phyloP scores from a whole-genome alignment of 2,888 invertebrate species.

The Rotaria magnacalcarata region DNA sequence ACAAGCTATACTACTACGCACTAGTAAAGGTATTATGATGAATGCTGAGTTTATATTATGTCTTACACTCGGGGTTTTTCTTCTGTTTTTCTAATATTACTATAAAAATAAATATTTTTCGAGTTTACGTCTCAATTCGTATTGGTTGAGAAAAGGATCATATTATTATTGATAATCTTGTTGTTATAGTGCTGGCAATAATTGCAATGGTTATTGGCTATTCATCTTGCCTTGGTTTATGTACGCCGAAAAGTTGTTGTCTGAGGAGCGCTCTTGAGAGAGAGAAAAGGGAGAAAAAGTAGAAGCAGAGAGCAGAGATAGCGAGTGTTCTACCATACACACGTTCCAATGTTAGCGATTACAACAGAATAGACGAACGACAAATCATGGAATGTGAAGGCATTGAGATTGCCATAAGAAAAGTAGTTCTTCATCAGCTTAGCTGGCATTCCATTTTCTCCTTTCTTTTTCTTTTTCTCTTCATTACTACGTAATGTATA shows the following conservation, averaged over 20 bases:
- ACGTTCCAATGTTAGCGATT: background rate
- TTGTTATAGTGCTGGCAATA: background rate
- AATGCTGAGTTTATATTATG: background rate
- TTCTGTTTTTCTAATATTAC: background rate
- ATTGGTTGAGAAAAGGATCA: background rate
- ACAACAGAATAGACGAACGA: background rate
- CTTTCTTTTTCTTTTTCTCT: background rate
- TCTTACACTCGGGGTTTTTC: background rate
- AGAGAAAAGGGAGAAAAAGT: too few species aligned
- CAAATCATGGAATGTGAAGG: background rate
- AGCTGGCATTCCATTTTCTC: background rate
- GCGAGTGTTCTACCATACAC: background rate
- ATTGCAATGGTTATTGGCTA: background rate
- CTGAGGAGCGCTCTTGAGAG: background rate
- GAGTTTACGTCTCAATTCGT: background rate
- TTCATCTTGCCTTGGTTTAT: background rate
- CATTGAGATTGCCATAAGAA: background rate
- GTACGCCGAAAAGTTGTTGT: background rate
- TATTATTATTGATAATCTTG: background rate
- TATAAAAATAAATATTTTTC: background rate
- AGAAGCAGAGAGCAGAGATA: background rate
- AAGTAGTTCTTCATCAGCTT: background rate
- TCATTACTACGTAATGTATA: background rate
- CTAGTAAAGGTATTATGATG: too few species aligned
- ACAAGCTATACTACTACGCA: background rate